These are phyloP conservation scores for Scaptomyza pallida DNA, from an alignment of 1,140 invertebrate species.

Conservation along the genomic window DNA sequence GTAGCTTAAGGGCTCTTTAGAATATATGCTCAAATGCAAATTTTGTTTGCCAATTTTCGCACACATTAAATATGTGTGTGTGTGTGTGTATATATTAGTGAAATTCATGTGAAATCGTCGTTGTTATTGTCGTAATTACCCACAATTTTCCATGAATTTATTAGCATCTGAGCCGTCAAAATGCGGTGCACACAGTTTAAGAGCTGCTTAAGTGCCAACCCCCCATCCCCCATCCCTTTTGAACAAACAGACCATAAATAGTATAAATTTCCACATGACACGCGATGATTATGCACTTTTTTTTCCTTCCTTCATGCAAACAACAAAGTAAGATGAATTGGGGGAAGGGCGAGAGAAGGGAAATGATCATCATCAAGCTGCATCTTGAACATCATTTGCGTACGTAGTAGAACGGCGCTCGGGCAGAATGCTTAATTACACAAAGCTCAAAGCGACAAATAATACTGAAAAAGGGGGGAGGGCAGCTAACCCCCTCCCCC, in stretches of 20 bases:
- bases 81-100: too few relatives aligned
- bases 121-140: slow-evolving; percentile 71
- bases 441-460: slow-evolving; percentile 71
- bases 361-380: slow-evolving; percentile 34
- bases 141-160: slow-evolving; percentile 81
- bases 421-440: slow-evolving; percentile 68
- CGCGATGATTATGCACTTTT: slow-evolving; percentile 80
- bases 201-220: slow-evolving; percentile 55
- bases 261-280: slow-evolving; percentile 83
- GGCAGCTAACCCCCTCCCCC: slow-evolving; percentile 11
- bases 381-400: slow-evolving; percentile 56
- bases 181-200: slow-evolving; percentile 43
- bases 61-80: slow-evolving; percentile 6
- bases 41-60: slow-evolving; percentile 15
- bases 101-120: slow-evolving; percentile 77
- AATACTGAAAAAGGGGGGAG: slow-evolving; percentile 25
- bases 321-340: slow-evolving; percentile 67
- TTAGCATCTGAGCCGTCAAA: slow-evolving; percentile 57
- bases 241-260: slow-evolving; percentile 82
- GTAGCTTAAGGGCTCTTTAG: background rate
- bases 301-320: too few relatives aligned
- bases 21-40: slow-evolving; percentile 44
- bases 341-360: slow-evolving; percentile 3
- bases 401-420: slow-evolving; percentile 12
- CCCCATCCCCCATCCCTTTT: slow-evolving; percentile 8